These are phyloP conservation scores for Elachura formosa DNA, from an alignment of 2,113 vertebrate genomes.

Conservation along the genomic window DNA sequence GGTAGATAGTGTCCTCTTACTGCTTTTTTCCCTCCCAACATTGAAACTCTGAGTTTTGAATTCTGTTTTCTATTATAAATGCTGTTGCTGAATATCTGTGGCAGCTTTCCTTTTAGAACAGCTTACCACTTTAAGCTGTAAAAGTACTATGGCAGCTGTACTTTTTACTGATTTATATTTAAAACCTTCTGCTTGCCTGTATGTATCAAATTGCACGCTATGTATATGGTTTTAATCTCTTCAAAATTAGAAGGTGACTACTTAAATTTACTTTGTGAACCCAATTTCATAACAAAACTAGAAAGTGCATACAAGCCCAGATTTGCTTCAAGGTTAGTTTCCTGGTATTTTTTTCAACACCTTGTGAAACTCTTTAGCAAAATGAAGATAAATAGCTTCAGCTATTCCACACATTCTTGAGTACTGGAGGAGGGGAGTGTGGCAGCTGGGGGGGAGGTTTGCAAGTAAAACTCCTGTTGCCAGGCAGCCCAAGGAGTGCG, in stretches of 20 bases:
- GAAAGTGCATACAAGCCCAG: not conserved
- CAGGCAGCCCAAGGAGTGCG: constrained; percentile 34
- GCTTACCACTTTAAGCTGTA: not conserved
- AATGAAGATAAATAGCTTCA: constrained; percentile 28
- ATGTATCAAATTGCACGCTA: not conserved
- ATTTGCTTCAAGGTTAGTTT: not conserved
- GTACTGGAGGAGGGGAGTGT: not conserved
- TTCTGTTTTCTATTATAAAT: not conserved
- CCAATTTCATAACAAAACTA: not conserved
- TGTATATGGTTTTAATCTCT: not conserved
- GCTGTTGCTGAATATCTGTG: not conserved
- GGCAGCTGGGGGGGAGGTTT: constrained; percentile 2
- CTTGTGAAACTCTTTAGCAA: not conserved
- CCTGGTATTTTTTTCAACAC: constrained; percentile 13
- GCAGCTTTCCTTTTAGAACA: not conserved
- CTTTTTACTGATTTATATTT: not conserved
- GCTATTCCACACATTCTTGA: not conserved
- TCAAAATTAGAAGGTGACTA: not conserved
- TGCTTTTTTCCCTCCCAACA: not conserved
- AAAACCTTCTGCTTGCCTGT: not conserved
- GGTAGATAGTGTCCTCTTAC: not conserved
- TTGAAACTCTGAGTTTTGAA: not conserved
- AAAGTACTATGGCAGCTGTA: not conserved
- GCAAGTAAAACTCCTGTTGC: constrained; percentile 32
- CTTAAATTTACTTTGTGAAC: not conserved